Evolutionary conservation across 2,797 vertebrate genomes (phyloP).

Genomic region (Enteromius paludinosus): DNA sequence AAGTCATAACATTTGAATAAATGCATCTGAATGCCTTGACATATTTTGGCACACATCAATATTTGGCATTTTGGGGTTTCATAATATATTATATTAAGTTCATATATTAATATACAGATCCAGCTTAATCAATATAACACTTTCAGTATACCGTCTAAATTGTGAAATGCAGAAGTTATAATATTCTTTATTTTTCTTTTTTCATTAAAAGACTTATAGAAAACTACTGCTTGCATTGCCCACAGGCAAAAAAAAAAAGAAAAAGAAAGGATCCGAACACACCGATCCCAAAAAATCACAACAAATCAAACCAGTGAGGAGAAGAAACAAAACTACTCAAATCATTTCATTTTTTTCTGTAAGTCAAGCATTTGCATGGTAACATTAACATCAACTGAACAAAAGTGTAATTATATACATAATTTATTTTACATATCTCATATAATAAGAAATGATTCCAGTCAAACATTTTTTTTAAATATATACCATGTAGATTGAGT

Average conservation of each 20-base stretch:
- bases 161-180: conserved; percentile 48
- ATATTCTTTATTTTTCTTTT: conserved; percentile 15
- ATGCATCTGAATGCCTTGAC: conserved; percentile 58
- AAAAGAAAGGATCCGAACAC: conserved; percentile 43
- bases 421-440: conserved; percentile 74
- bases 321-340: conserved; percentile 42
- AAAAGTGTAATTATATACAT: conserved; percentile 87
- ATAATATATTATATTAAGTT: conserved; percentile 40
- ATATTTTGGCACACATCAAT: conserved; percentile 64
- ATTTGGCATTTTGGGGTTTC: conserved; percentile 65
- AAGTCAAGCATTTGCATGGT: conserved; percentile 83
- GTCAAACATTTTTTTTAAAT: conserved; percentile 69
- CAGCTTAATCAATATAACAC: conserved; percentile 45
- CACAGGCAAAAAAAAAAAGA: conserved; percentile 41
- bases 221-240: conserved; percentile 59
- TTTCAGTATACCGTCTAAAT: conserved; percentile 42
- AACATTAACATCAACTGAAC: conserved; percentile 86
- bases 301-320: conserved; percentile 85
- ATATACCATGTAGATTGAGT: conserved; percentile 72
- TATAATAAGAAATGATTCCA: conserved; percentile 87
- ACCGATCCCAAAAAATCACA: conserved; percentile 57
- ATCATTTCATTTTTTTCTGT: conserved; percentile 78
- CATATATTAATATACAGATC: conserved; percentile 47
- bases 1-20: conserved; percentile 39
- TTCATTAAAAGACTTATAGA: conserved; percentile 32